phyloP scores from a whole-genome alignment of 2,797 vertebrate species.

The Anguilla marmorata region DNA sequence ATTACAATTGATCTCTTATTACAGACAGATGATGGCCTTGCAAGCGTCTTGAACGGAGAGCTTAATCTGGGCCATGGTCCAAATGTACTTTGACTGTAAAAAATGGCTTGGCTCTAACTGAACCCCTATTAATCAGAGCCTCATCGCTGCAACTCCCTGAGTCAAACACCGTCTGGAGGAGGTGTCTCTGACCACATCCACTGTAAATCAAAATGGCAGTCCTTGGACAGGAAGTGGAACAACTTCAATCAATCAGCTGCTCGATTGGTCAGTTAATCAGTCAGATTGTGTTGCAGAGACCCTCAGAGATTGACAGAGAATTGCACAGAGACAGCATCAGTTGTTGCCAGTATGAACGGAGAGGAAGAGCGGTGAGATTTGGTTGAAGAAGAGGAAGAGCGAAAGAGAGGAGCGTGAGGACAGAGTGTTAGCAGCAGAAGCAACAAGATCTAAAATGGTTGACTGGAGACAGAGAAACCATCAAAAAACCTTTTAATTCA shows the following conservation, averaged over 20 bases:
- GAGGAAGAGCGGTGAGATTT: slow-evolving; percentile 34
- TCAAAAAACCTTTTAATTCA: not conserved
- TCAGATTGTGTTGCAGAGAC: not conserved
- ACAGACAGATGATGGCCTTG: not conserved
- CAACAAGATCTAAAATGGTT: not conserved
- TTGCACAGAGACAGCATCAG: not conserved
- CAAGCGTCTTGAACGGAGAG: not conserved
- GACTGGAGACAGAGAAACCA: not conserved
- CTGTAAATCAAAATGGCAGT: not conserved
- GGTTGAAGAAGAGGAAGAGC: slow-evolving; percentile 20
- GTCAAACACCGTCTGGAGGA: not conserved
- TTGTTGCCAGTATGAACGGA: not conserved
- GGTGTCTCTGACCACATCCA: not conserved
- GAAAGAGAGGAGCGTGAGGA: slow-evolving; percentile 15
- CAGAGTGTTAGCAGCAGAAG: not conserved
- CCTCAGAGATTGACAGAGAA: not conserved
- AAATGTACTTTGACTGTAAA: not conserved
- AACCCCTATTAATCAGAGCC: not conserved
- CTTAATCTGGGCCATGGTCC: not conserved
- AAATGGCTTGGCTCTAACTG: not conserved
- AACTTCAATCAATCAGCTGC: not conserved
- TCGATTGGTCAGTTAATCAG: not conserved
- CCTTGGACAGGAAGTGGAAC: not conserved
- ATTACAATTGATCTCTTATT: not conserved
- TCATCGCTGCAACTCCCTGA: not conserved